phyloP scores from a whole-genome alignment of 2,888 invertebrate species.

The Idaea dimidiata region DNA sequence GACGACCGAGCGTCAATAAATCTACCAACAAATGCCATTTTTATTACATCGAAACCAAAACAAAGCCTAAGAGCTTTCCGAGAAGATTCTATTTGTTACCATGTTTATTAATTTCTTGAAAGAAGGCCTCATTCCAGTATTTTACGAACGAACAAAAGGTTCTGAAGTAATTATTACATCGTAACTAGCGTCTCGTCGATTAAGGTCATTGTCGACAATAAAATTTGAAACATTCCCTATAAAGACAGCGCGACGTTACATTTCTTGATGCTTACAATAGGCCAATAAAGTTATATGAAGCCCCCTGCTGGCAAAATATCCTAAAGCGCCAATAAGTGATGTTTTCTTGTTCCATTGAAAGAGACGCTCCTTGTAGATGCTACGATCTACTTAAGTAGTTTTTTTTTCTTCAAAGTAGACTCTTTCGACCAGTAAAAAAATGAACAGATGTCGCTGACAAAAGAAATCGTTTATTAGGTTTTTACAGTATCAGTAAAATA shows the following conservation, averaged over 20 bases:
- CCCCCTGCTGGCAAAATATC: slow-evolving; percentile 66
- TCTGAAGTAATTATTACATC: neutral
- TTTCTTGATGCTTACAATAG: slow-evolving; percentile 40
- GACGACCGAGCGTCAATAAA: neutral
- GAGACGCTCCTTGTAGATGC: neutral
- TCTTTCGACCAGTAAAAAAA: neutral
- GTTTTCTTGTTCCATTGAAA: neutral
- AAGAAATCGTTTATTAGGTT: neutral
- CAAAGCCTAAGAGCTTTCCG: neutral
- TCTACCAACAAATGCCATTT: neutral
- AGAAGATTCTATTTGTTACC: neutral
- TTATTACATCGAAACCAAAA: neutral
- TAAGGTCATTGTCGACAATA: slow-evolving; percentile 20
- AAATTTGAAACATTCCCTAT: slow-evolving; percentile 27
- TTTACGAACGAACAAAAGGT: neutral
- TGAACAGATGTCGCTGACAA: neutral
- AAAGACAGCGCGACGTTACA: slow-evolving; percentile 29
- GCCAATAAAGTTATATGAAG: slow-evolving; percentile 56
- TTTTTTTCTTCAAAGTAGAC: neutral
- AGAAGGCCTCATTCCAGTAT: neutral
- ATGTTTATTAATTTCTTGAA: neutral
- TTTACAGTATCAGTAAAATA: neutral
- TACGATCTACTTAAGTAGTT: neutral
- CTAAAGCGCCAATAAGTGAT: slow-evolving; percentile 51
- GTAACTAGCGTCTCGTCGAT: neutral